These are phyloP conservation scores for Synanthedon tipuliformis DNA, from an alignment of 2,888 invertebrate genomes.

Conservation along the genomic window DNA sequence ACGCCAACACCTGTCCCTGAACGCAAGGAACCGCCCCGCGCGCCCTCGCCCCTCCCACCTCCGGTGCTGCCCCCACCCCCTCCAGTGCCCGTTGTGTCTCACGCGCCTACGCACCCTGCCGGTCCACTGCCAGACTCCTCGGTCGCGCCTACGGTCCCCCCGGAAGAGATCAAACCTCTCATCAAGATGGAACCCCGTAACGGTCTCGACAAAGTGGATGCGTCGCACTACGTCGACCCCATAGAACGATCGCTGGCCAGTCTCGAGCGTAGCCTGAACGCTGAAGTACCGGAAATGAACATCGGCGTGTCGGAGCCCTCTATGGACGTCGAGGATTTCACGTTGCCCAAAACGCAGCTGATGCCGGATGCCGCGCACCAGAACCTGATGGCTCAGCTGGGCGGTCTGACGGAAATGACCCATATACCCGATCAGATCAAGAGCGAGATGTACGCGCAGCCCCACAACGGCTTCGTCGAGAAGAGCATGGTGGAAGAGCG, in stretches of 20 bases:
- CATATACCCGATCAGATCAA: constrained; percentile 51
- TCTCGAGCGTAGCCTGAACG: constrained; percentile 73
- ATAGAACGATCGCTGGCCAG: constrained; percentile 79
- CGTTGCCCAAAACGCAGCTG: constrained; percentile 47
- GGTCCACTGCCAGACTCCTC: constrained; percentile 26
- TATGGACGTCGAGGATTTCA: constrained; percentile 59
- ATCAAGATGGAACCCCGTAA: constrained; percentile 47
- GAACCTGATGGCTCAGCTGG: constrained; percentile 56
- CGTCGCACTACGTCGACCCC: constrained; percentile 72
- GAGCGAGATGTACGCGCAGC: constrained; percentile 43
- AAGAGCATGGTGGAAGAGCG: constrained; percentile 42
- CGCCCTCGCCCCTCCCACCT: constrained; percentile 6
- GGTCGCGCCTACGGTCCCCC: constrained; percentile 23
- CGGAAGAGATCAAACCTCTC: constrained; percentile 30
- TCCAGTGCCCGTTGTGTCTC: constrained; percentile 1
- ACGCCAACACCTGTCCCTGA: constrained; percentile 28
- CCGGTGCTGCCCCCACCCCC: constrained; percentile 6
- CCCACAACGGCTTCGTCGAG: constrained; percentile 58
- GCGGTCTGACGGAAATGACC: constrained; percentile 47
- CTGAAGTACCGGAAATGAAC: constrained; percentile 66
- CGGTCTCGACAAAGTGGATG: constrained; percentile 53
- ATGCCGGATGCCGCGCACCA: constrained; percentile 50
- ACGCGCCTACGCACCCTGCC: constrained; percentile 9
- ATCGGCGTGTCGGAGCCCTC: constrained; percentile 59
- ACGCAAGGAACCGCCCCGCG: constrained; percentile 23